Evolutionary conservation across 2,888 invertebrate species (phyloP).

Genomic region (Perizoma flavofasciatum): DNA sequence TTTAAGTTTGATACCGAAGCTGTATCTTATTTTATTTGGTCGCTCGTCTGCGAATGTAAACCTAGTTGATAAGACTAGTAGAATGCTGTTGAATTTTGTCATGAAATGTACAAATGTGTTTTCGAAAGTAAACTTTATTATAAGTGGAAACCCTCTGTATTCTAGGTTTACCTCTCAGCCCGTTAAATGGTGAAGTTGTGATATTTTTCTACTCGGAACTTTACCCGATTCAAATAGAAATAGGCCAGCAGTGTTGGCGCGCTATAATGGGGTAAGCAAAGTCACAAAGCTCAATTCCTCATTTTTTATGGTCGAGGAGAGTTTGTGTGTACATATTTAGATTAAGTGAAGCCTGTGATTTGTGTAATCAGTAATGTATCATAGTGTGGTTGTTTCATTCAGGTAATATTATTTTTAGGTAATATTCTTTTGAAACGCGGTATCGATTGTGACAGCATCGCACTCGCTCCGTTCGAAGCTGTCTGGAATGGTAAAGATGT

Average conservation of each 20-base stretch:
- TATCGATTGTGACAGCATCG: slow-evolving; percentile 30
- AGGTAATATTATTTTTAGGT: slow-evolving; percentile 52
- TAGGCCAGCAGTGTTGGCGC: slow-evolving; percentile 57
- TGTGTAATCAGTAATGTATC: slow-evolving; percentile 67
- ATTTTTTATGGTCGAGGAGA: slow-evolving; percentile 72
- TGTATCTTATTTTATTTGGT: slow-evolving; percentile 67
- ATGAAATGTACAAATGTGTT: slow-evolving; percentile 84
- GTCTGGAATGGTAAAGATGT: slow-evolving; percentile 29
- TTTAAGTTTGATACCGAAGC: slow-evolving; percentile 76
- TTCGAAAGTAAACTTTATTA: slow-evolving; percentile 79
- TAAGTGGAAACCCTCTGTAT: slow-evolving; percentile 80
- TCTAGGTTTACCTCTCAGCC: slow-evolving; percentile 76
- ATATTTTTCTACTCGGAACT: slow-evolving; percentile 72
- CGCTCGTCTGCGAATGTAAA: slow-evolving; percentile 59
- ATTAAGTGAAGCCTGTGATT: slow-evolving; percentile 79
- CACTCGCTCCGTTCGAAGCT: slow-evolving; percentile 29
- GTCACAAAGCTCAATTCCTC: slow-evolving; percentile 78
- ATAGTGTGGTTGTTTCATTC: slow-evolving; percentile 63
- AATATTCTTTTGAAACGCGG: slow-evolving; percentile 38
- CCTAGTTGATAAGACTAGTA: slow-evolving; percentile 78
- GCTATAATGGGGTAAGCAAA: slow-evolving; percentile 63
- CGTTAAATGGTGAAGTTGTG: slow-evolving; percentile 79
- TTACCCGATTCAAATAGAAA: slow-evolving; percentile 45
- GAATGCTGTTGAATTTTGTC: slow-evolving; percentile 83
- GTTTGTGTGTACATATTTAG: slow-evolving; percentile 82